Evolutionary conservation across 2,797 vertebrate genomes (phyloP), one percentile per base, ranked within the genome.

Genomic region (Helicolenus hilgendorfi): DNA sequence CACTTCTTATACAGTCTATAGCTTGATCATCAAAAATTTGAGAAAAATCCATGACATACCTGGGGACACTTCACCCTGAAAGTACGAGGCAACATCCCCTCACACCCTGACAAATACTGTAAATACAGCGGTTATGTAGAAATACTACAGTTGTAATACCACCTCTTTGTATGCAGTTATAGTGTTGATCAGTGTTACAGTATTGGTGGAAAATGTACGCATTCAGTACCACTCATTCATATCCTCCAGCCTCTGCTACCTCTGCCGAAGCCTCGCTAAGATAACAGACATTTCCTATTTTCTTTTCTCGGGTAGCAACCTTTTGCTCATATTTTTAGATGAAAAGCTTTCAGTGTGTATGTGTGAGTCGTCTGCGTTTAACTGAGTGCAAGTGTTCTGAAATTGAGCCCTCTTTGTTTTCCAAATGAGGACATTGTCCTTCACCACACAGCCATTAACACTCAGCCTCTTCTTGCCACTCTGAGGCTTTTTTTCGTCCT

Each of bases 361-460:
- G 15, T 38, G 29, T 35, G 29, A 9, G 31, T 76, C 22, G 20
- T 56, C 11, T 33, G 10, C 27, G 1, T 33, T 24, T 38, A 26
- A 35, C 11, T 11, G 7, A 62, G 24, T 45, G 27, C 3, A 11
- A 53, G 11, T 20, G 11, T 49, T 77, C 4, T 15, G 31, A 73
- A 64, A 81, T 24, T 10, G 53, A 76, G 14, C 29, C 38, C 7
- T 10, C 63, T 87, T 82, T 75, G 75, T 86, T 88, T 84, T 85
- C 75, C 38, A 87, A 88, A 93, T 81, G 74, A 86, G 84, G 36
- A 45, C 49, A 36, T 64, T 60, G 85, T 91, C 83, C 89, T 90
- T 92, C 80, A 72, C 55, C 63, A 36, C 81, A 22, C 15, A 49
- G 7, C 45, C 65, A n/a, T 80, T 73, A 72, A 63, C 79, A 41